Evolutionary conservation across 2,797 vertebrate species (phyloP), one percentile per base, ranked within the genome.

Genomic region (Crypturellus tataupa): DNA sequence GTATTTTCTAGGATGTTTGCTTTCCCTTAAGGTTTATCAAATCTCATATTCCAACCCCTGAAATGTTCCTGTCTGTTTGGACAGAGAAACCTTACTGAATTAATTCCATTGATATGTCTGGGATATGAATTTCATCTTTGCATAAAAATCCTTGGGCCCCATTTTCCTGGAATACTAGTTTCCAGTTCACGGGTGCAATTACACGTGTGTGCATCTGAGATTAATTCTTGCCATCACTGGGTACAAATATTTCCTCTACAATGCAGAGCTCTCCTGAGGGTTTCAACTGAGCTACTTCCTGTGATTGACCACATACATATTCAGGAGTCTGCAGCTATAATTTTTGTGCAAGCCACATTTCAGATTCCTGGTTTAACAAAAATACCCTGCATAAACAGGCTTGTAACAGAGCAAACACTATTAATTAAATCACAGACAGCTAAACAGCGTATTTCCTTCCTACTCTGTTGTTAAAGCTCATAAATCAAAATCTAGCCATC

Each of bases 291-390:
- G 33, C 49, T 60, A 2, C 9, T 79, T 87, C 53, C 63, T 23
- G 4, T 63, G 73, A 76, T 49, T 51, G 69, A n/a, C 64, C 2
- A 4, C 68, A 58, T n/a, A 25, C 15, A 27, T 12, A 29, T 21
- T 35, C 0, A 0, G 11, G 47, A 70, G 12, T 37, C 49, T 84
- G 70, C 31, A 1, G 0, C 47, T 72, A 1, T n/a, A 29, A 6
- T 58, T 92, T 93, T 89, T 69, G 78, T 62, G 63, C 73, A 88
- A 84, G 37, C 35, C 44, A 35, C 33, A 5, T 84, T 90, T 72
- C 0, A 1, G 59, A 79, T 69, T 75, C 55, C 35, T 16, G 18
- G 12, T 81, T 86, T 37, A 69, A 84, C 55, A 89, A 46, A 76
- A 86, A 5, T 29, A 40, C 19, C 9, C 71, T 65, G 29, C 25